Evolutionary conservation across 1,140 invertebrate genomes (phyloP).

Genomic region (Ruditapes philippinarum): DNA sequence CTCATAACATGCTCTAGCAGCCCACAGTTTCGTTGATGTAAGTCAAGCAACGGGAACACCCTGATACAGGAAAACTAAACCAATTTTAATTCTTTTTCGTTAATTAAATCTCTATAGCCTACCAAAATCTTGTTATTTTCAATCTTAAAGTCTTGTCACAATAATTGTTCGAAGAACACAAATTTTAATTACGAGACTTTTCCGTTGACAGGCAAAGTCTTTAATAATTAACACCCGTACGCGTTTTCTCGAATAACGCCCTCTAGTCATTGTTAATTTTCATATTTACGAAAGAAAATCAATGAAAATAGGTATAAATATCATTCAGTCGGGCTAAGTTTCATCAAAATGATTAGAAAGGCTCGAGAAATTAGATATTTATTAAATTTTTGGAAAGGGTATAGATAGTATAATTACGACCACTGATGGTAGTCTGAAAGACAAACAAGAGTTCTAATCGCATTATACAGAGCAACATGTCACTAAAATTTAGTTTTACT

Average conservation of each 20-base stretch:
- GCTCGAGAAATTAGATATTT: constrained; percentile 51
- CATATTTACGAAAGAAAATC: constrained; percentile 51
- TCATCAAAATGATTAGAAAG: constrained; percentile 34
- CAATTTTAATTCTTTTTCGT: constrained; percentile 1
- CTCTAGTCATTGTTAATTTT: constrained; percentile 49
- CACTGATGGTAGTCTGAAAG: background rate
- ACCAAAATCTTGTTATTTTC: constrained; percentile 12
- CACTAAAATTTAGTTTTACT: constrained; percentile 59
- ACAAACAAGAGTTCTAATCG: constrained; percentile 49
- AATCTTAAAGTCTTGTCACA: background rate
- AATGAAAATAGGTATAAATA: constrained; percentile 63
- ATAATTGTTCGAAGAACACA: constrained; percentile 33
- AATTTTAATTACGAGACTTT: constrained; percentile 49
- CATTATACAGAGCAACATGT: constrained; percentile 25
- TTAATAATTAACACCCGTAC: constrained; percentile 62
- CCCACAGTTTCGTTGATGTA: background rate
- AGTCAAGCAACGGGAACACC: background rate
- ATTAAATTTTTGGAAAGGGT: constrained; percentile 56
- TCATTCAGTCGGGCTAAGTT: constrained; percentile 21
- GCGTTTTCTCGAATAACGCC: constrained; percentile 31
- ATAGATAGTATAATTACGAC: constrained; percentile 41
- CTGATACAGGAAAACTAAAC: background rate
- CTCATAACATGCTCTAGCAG: background rate
- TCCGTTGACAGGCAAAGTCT: constrained; percentile 28
- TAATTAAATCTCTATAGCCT: background rate